Conservation (phyloP, 2,888 invertebrate genomes). For the Xestia c-nigrum region DNA sequence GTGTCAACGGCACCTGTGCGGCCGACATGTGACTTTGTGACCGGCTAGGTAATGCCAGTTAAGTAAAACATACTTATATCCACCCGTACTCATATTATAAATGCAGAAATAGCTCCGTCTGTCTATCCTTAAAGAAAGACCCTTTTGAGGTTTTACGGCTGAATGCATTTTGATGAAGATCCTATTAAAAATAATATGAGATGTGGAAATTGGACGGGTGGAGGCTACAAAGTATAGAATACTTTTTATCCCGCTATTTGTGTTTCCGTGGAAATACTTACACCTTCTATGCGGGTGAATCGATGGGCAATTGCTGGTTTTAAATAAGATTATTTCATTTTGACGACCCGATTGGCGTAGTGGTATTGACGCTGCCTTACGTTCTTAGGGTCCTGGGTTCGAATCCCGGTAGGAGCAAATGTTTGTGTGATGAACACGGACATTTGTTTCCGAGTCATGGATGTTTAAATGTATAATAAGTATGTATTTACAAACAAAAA, state of each 20-base stretch:
- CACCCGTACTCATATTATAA: background rate
- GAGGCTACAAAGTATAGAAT: background rate
- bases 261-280: background rate
- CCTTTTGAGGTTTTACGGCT: background rate
- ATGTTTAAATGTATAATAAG: too few species aligned
- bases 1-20: slow-evolving; percentile 77
- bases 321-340: background rate
- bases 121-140: background rate
- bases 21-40: slow-evolving; percentile 49
- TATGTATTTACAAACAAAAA: too few species aligned
- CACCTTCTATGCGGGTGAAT: background rate
- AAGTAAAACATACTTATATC: slow-evolving; percentile 11
- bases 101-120: background rate
- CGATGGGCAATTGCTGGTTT: background rate
- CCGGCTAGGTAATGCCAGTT: slow-evolving; percentile 29
- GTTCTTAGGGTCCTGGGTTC: too few species aligned
- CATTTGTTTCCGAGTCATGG: too few species aligned
- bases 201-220: background rate
- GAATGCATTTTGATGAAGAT: background rate
- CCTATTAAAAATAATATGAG: background rate
- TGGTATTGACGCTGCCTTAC: too few species aligned
- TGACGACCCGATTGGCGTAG: too few species aligned
- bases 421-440: too few species aligned
- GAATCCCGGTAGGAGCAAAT: too few species aligned
- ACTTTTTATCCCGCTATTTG: background rate